Conservation (phyloP, 2,888 invertebrate species). For the Rhynchonema sp. region DNA sequence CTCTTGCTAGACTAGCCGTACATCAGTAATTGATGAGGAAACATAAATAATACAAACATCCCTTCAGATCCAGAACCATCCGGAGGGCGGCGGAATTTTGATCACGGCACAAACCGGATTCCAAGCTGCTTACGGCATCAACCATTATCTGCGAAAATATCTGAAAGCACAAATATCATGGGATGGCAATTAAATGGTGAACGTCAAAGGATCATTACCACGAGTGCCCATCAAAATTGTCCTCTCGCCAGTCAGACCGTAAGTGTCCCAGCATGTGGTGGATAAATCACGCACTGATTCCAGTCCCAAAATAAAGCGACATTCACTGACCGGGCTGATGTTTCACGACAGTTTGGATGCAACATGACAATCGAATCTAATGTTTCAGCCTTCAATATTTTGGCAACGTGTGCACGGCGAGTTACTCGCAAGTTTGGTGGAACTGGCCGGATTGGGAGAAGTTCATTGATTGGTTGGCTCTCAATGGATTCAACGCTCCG, state of each 20-base stretch:
- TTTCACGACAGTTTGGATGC: too few relatives aligned
- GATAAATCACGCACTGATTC: too few relatives aligned
- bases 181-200: not conserved
- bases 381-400: constrained; percentile 58
- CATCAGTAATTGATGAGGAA: not conserved
- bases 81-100: not conserved
- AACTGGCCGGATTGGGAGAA: constrained; percentile 53
- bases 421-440: constrained; percentile 80
- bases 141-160: not conserved
- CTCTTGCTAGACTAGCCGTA: not conserved
- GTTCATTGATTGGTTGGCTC: constrained; percentile 87
- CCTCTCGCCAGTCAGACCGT: not conserved
- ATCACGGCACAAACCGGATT: not conserved
- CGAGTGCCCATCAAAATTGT: not conserved
- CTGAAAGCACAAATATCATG: not conserved
- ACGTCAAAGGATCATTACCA: not conserved
- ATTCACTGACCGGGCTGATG: too few relatives aligned
- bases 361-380: not conserved
- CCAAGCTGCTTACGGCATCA: not conserved
- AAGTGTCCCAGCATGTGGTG: too few relatives aligned
- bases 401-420: constrained; percentile 77
- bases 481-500: constrained; percentile 68
- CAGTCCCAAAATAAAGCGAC: too few relatives aligned
- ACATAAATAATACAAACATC: too few relatives aligned
- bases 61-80: not conserved